phyloP scores from a whole-genome alignment of 2,888 invertebrate genomes.

The Orthonevra nobilis region DNA sequence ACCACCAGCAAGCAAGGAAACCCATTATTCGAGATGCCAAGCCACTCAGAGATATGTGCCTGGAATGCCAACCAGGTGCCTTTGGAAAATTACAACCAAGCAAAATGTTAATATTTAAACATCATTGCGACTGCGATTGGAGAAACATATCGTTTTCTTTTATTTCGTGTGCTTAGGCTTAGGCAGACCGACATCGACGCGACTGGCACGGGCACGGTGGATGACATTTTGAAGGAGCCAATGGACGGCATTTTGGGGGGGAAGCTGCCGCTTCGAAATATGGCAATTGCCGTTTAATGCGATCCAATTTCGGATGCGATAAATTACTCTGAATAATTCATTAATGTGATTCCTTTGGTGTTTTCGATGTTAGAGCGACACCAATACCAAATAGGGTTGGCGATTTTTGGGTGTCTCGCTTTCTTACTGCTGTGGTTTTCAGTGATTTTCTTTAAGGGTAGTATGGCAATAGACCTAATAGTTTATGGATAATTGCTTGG shows the following conservation, averaged over 20 bases:
- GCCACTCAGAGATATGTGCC: conserved; percentile 56
- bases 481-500: conserved; percentile 38
- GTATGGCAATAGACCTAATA: conserved; percentile 19
- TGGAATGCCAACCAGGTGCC: conserved; percentile 59
- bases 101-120: conserved; percentile 67
- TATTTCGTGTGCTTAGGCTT: conserved; percentile 60
- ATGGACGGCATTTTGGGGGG: conserved; percentile 26
- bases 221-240: conserved; percentile 56
- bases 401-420: conserved; percentile 19
- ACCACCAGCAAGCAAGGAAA: conserved; percentile 11
- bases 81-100: conserved; percentile 56
- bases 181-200: neutral
- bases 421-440: conserved; percentile 49
- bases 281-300: conserved; percentile 73
- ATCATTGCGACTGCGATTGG: conserved; percentile 66
- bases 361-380: conserved; percentile 30
- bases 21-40: conserved; percentile 53
- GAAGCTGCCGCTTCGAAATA: conserved; percentile 71
- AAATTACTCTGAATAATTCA: conserved; percentile 72
- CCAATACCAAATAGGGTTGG: conserved; percentile 1
- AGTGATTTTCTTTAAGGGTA: conserved; percentile 50
- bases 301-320: conserved; percentile 72
- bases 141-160: conserved; percentile 63
- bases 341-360: conserved; percentile 58
- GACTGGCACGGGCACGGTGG: conserved; percentile 36